Evolutionary conservation across 2,888 invertebrate species (phyloP).

Genomic region (Fragum whitleyi): DNA sequence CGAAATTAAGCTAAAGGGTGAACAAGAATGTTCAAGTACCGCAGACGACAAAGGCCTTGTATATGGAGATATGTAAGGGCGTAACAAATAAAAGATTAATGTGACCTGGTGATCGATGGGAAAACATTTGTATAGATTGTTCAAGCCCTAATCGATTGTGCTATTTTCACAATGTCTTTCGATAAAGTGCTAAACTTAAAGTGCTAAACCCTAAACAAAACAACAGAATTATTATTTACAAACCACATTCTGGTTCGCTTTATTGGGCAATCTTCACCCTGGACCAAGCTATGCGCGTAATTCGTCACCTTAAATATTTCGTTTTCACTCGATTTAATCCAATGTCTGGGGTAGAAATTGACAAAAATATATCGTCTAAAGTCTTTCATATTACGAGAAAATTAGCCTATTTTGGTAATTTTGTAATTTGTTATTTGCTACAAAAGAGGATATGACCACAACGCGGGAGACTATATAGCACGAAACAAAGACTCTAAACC

Average conservation of each 20-base stretch:
- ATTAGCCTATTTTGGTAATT: no score
- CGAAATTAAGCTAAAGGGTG: no score
- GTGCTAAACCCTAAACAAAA: slow-evolving; percentile 18
- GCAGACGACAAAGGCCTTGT: no score
- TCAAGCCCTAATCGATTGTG: slow-evolving; percentile 8
- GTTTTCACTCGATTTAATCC: no score
- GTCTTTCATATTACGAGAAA: no score
- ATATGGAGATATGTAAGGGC: neutral
- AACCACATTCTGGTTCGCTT: neutral
- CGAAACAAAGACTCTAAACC: no score
- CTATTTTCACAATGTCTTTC: slow-evolving; percentile 10
- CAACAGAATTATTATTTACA: neutral
- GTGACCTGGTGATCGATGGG: slow-evolving; percentile 12
- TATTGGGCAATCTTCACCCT: slow-evolving; percentile 5
- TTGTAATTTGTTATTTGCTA: no score
- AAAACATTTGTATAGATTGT: neutral
- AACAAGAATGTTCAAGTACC: no score
- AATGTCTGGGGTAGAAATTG: no score
- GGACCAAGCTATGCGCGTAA: neutral
- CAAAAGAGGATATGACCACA: no score
- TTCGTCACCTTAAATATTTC: neutral
- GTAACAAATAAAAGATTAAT: slow-evolving; percentile 15
- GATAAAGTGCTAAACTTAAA: neutral
- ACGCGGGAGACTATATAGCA: no score
- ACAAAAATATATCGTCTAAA: no score